Base-by-base conservation (phyloP, 92 coral and sea anemone species). In the Pocillopora meandrina region DNA sequence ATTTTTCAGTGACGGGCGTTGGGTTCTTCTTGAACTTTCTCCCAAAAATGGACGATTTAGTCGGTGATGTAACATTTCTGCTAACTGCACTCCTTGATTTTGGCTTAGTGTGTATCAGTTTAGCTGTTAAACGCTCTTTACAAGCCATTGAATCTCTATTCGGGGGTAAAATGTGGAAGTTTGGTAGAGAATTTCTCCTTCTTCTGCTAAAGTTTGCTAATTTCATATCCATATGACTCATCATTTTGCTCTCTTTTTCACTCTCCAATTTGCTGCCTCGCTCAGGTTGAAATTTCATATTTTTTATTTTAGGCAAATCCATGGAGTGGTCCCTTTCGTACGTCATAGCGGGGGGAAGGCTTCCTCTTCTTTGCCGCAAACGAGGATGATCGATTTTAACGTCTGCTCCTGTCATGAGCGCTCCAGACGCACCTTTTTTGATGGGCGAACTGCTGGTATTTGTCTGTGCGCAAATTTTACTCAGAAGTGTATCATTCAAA, bases 181-280 rank as follows among this genome's bases (percentile, higher is more conserved):
- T 87, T 82, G 91, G 87, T 11, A 76, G 62, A 3, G 91, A 82
- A 69, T 76, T 68, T 23, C 87, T 76, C 67, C 91, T 75, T 56
- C 75, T 84, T 62, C 74, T 56, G 55, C 64, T 71, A 36, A 58
- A 60, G 80, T 83, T 83, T 0, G 36, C 60, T 2, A 72, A 26
- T 72, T 71, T 70, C 1, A 42, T 74, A 31, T 60, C 62, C 18
- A 26, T 26, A 26, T 12, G 72, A 15, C 11, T 80, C 47, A 5
- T 47, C 47, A 12, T 47, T 47, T 21, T 67, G 62, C 47, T 75
- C 19, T 36, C 80, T 59, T 65, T 65, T 14, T 31, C 75, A 36
- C 6, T 34, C 11, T 55, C 42, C 7, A 74, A 63, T 26, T 74
- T 65, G 36, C 71, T 23, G 52, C 52, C 7, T n/a, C 71, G 23